Evolutionary conservation across 1,140 invertebrate genomes (phyloP), one percentile per base, ranked within the genome.

Genomic region (Eumaeus atala): DNA sequence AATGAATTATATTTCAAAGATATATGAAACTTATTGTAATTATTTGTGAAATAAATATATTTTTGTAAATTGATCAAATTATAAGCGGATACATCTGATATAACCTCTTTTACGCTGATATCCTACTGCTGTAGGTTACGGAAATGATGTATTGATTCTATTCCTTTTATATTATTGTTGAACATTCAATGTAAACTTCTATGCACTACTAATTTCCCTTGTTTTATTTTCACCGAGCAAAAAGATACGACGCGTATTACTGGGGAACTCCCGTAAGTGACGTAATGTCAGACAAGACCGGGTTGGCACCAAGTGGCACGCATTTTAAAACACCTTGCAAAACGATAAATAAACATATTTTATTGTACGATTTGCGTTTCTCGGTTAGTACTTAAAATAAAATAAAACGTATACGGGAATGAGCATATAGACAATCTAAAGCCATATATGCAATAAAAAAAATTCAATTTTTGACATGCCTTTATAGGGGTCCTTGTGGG

Each of bases 1-100:
- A 54, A 9, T 9, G 47, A 54, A 54, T 54, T 12, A 47, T 54
- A 54, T 47, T 47, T 44, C 14, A 10, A 44, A 44, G 12, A 44
- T 16, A 16, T 16, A 44, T 44, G 40, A 7, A 44, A 44, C 42
- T 47, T 47, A 47, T 47, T 18, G 18, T 47, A 47, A 47, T 16
- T 16, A 47, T 16, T 47, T n/a, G 42, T 47, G n/a, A 47, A 47
- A 47, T 10, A 18, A 47, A 47, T 47, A 18, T 16, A 18, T 47
- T 47, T 47, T 9, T 17, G 14, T 10, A 18, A 18, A n/a, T 18
- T 17, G 10, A 47, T 18, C 42, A 47, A 18, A 47, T 12, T 47
- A 47, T 18, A 47, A 47, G 42, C 42, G 42, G 42, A 47, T 17
- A 47, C 10, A 16, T 47, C 42, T 47, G 14, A 47, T 16, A 47